Base-by-base conservation (phyloP, 92 coral and sea anemone species). In the Diadumene lineata region DNA sequence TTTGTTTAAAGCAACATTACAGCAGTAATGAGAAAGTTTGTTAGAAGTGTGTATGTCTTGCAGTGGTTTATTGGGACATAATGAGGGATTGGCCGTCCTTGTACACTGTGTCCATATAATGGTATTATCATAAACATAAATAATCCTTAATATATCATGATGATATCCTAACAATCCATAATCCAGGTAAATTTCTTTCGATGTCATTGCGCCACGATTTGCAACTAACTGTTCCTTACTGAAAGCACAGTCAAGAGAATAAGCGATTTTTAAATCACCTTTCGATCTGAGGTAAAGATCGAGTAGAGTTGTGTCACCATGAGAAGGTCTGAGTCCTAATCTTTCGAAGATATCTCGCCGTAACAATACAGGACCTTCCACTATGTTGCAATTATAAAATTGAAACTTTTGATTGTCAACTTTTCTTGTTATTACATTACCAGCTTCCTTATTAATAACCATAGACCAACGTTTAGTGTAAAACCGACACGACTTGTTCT, bases 211-310 rank as follows among this genome's bases (percentile, higher is more conserved):
- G 13, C 82, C 82, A 22, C 82, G 51, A 38, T 78, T 73, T 24
- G 58, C n/a, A 3, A 34, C 57, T 22, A 68, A 34, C 56, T 78
- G 82, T 11, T 78, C 33, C 11, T 55, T 51, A 2, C 23, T 33
- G 30, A 68, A 78, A 23, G 17, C n/a, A 23, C 82, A 78, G 33
- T 68, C 24, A 15, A 17, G 28, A 11, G 75, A 78, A 30, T 29
- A 25, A n/a, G 82, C 82, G 1, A 78, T 55, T 66, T 78, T 55
- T 3, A 78, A 60, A 56, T 50, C 34, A 18, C 82, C 82, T 13
- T 78, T 78, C 34, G 82, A 78, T 26, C 82, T 58, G 50, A 78
- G 73, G 34, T 56, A 78, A 18, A 78, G 68, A 34, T 78, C 82
- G 33, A 78, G n/a, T 19, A 78, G 56, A 0, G 82, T 78, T 11